A percentile compares a stretch with the other conserved stretches of the same genome.
Evolutionary conservation across 2,113 vertebrate species (phyloP).

Genomic region (Hystrix brachyura): DNA sequence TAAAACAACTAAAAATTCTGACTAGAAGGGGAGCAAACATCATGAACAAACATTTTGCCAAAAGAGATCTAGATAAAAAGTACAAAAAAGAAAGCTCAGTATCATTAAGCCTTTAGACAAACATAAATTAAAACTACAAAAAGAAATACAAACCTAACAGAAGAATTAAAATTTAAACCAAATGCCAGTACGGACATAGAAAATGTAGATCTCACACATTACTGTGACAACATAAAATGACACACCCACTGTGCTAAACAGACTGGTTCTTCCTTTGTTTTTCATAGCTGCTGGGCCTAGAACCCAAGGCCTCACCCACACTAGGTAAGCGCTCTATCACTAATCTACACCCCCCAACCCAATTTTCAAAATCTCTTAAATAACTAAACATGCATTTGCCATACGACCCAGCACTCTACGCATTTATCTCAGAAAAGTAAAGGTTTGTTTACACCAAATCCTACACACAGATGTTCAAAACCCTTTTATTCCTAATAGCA

Average conservation of each 20-base stretch:
- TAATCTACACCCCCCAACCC: neutral
- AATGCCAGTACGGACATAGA: neutral
- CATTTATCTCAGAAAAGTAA: conserved; percentile 15
- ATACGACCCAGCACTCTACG: neutral
- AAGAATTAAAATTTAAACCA: conserved; percentile 22
- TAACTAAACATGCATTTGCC: neutral
- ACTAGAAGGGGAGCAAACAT: conserved; percentile 6
- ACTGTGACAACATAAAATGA: neutral
- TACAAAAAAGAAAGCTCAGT: neutral
- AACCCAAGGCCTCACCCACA: neutral
- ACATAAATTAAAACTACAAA: conserved; percentile 59
- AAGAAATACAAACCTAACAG: neutral
- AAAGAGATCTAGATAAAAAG: neutral
- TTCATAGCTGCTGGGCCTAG: neutral
- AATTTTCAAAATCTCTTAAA: neutral
- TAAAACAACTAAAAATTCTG: neutral
- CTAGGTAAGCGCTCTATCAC: too few relatives aligned
- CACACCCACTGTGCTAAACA: neutral
- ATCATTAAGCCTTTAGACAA: neutral
- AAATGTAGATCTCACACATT: neutral
- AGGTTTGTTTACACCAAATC: neutral
- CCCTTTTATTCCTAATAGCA: neutral
- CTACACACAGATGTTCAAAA: neutral
- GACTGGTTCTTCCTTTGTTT: neutral
- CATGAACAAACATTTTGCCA: neutral